These are phyloP conservation scores for Brachypodius melanocephalos DNA, from an alignment of 2,113 vertebrate species.

Conservation along the genomic window DNA sequence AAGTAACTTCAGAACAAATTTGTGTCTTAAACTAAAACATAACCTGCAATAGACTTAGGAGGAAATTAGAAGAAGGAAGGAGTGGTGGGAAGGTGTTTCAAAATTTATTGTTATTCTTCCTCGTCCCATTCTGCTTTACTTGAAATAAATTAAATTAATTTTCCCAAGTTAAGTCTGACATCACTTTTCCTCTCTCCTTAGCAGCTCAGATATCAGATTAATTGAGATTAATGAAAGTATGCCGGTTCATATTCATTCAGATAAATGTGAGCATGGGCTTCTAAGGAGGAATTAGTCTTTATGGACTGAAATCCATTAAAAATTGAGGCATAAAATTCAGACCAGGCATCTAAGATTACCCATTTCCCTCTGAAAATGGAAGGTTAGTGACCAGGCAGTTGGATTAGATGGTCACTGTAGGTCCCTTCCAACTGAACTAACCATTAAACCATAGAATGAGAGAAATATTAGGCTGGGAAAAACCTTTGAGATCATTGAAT, in stretches of 20 bases:
- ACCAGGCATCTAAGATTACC: background rate
- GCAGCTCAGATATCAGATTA: background rate
- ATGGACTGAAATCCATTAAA: background rate
- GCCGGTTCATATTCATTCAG: background rate
- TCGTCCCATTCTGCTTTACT: background rate
- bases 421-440: background rate
- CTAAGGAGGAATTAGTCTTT: background rate
- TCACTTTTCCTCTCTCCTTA: background rate
- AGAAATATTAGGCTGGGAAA: background rate
- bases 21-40: background rate
- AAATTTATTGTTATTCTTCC: background rate
- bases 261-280: background rate
- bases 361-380: background rate
- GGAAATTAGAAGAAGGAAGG: background rate
- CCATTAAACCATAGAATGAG: background rate
- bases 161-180: background rate
- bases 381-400: background rate
- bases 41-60: background rate
- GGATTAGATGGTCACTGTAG: rapidly evolving
- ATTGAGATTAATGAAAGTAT: background rate
- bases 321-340: background rate
- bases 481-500: background rate
- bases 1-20: background rate
- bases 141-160: background rate
- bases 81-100: background rate